Evolutionary conservation across 2,113 vertebrate species (phyloP).

Genomic region (Ivindomyrus marchei): DNA sequence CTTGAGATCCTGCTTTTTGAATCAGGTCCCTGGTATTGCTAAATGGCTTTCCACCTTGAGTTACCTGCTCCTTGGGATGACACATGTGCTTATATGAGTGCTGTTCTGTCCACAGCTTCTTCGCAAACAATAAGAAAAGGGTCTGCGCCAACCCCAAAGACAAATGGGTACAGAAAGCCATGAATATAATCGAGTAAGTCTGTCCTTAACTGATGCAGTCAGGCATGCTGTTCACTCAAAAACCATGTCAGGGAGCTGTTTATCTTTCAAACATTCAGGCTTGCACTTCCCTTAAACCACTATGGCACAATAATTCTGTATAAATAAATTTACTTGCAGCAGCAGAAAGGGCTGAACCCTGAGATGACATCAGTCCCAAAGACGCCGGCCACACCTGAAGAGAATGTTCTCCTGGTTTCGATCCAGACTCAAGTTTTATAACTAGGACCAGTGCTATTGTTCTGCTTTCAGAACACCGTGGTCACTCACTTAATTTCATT

Average conservation of each 20-base stretch:
- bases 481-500: neutral
- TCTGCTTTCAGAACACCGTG: neutral
- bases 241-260: neutral
- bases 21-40: neutral
- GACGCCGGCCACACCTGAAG: neutral
- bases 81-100: neutral
- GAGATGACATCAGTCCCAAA: neutral
- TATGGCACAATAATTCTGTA: neutral
- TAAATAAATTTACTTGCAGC: neutral
- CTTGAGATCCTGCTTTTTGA: neutral
- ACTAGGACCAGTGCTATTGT: neutral
- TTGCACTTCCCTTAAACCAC: neutral
- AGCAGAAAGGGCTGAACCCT: neutral
- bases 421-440: neutral
- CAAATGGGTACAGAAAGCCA: constrained; percentile 34
- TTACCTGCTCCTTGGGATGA: neutral
- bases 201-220: neutral
- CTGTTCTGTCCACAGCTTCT: constrained; percentile 36
- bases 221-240: neutral
- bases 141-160: constrained; percentile 41
- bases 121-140: constrained; percentile 19
- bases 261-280: neutral
- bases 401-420: neutral
- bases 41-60: neutral
- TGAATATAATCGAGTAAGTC: constrained; percentile 29